Evolutionary conservation across 2,888 invertebrate species (phyloP).

Genomic region (Coremacera marginata): DNA sequence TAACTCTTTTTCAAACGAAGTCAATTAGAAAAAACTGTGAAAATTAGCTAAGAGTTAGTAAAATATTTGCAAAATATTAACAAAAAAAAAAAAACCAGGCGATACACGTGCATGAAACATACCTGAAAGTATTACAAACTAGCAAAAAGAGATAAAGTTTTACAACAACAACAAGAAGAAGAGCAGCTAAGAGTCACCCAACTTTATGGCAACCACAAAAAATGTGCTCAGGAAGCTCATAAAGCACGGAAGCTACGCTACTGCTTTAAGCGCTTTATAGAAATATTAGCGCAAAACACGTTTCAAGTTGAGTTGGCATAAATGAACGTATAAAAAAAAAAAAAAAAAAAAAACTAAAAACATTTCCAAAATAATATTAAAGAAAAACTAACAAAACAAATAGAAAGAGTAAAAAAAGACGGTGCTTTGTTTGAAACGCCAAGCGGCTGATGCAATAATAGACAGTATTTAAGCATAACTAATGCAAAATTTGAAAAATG

Average conservation of each 20-base stretch:
- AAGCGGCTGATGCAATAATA: slow-evolving; percentile 3
- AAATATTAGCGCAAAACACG: slow-evolving; percentile 11
- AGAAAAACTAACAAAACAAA: neutral
- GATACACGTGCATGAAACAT: slow-evolving; percentile 1
- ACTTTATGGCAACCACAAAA: neutral
- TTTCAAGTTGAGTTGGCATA: slow-evolving; percentile 19
- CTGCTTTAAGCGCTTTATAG: neutral
- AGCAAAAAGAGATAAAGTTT: neutral
- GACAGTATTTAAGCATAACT: neutral
- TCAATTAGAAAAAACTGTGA: neutral
- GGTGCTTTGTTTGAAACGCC: neutral
- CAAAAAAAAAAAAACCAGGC: neutral
- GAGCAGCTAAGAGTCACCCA: slow-evolving; percentile 42
- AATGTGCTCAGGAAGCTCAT: neutral
- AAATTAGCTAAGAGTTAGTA: neutral
- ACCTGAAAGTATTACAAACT: neutral
- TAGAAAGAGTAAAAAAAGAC: neutral
- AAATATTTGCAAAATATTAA: neutral
- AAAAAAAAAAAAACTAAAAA: neutral
- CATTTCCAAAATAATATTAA: neutral
- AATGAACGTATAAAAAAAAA: slow-evolving; percentile 9
- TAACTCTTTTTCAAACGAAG: neutral
- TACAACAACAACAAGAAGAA: slow-evolving; percentile 31
- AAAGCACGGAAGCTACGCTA: neutral
- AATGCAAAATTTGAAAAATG: neutral